Conservation (phyloP, 2,797 vertebrate genomes). For the Paguma larvata region DNA sequence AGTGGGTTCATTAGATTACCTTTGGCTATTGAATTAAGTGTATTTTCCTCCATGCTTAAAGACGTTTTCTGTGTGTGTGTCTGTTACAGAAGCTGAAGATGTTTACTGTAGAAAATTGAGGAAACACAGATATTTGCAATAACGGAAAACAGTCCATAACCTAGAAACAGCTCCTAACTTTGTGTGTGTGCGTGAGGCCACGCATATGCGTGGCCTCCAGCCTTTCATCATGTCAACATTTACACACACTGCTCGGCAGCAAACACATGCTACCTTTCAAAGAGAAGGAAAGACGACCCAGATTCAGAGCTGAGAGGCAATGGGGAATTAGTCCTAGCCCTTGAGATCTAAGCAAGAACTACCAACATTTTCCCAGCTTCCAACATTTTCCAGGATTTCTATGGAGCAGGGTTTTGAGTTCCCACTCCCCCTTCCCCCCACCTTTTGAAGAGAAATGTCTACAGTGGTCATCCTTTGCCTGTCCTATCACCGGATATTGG, state of each 20-base stretch:
- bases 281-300: neutral
- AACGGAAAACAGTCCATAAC: neutral
- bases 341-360: neutral
- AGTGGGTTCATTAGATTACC: neutral
- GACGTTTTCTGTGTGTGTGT: neutral
- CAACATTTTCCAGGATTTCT: neutral
- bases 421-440: rapidly evolving
- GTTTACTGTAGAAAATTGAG: neutral
- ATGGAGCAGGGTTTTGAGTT: neutral
- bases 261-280: neutral
- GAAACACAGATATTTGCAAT: slow-evolving; percentile 22
- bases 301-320: neutral
- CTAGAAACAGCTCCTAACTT: neutral
- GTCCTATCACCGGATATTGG: neutral
- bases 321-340: neutral
- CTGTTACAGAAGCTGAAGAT: neutral
- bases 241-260: neutral
- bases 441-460: neutral
- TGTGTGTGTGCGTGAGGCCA: neutral
- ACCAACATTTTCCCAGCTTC: neutral
- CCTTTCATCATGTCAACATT: neutral
- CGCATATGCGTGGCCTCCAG: no score
- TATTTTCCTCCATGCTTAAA: neutral
- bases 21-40: neutral
- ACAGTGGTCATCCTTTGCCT: neutral